Percentiles rank a stretch among this genome's conserved stretches.
These are phyloP conservation scores for Hiodon tergisus DNA, from an alignment of 2,113 vertebrate species.

Conservation along the genomic window DNA sequence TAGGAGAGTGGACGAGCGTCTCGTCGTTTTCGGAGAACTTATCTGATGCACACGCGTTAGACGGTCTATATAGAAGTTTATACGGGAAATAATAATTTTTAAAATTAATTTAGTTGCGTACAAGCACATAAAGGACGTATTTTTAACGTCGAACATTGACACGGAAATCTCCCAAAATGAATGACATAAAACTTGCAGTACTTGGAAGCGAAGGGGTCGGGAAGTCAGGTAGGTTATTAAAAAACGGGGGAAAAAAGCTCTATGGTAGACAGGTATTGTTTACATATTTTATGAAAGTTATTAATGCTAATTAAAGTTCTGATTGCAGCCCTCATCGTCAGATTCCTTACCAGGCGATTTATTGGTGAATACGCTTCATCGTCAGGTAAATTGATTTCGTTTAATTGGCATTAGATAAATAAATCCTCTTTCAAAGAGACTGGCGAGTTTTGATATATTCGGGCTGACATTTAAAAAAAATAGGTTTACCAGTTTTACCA, in stretches of 20 bases:
- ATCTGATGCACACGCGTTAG: too few species aligned
- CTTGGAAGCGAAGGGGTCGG: constrained; percentile 72
- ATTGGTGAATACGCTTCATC: constrained; percentile 78
- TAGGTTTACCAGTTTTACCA: too few species aligned
- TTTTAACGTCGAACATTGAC: background rate
- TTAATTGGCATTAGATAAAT: background rate
- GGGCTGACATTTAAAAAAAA: too few species aligned
- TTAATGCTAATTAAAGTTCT: background rate
- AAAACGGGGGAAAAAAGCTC: too few species aligned
- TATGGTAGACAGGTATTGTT: too few species aligned
- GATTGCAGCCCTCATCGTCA: constrained; percentile 71
- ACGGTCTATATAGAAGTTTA: background rate
- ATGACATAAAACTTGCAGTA: constrained; percentile 69
- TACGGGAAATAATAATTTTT: background rate
- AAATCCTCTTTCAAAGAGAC: background rate
- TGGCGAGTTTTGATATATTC: background rate
- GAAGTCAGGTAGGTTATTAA: constrained; percentile 67
- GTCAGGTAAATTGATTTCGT: constrained; percentile 59
- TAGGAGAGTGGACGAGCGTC: too few species aligned
- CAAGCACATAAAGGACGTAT: background rate
- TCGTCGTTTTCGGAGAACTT: too few species aligned
- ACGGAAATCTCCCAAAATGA: constrained; percentile 46
- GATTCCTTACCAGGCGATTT: constrained; percentile 74
- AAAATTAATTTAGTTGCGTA: too few species aligned
- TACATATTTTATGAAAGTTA: background rate